Base-by-base conservation (phyloP, 2,888 invertebrate species). In the Bellardia bayeri region DNA sequence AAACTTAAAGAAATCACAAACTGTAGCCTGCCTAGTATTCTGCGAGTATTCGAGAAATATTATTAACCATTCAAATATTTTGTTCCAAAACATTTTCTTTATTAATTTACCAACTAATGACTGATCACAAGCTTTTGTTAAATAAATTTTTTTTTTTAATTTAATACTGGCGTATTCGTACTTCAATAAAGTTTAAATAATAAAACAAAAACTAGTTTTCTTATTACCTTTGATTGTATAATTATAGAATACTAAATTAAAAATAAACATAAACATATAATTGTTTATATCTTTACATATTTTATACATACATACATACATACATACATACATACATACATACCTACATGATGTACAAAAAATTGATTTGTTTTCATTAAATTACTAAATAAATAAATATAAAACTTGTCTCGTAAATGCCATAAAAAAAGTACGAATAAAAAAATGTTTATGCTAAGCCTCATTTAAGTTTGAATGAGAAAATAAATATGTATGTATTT, bases 401-500 rank as follows among this genome's bases (percentile, higher is more conserved):
- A 66, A 78, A 78, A 56, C 58, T 68, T 58, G 78, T 78, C 78
- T 78, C 45, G 56, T 78, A 78, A 78, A 78, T 58, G 68, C 23
- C 66, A 78, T 78, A 68, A 33, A 68, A 33, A 78, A 40, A 68
- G 23, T 54, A 56, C 58, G 8, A 61, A 33, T 14, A 61, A 61
- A 61, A 61, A 37, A 7, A 68, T 58, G 30, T 51, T 64, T 51
- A 30, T 16, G 63, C 40, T 66, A 16, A 51, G 56, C 64, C 54
- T 68, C 56, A 68, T 56, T 56, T 56, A 61, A 30, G 68, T 45
- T 68, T 40, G 54, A 76, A 75, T 75, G 30, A 75, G 51, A 33
- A 23, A 58, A 45, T 33, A 33, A 61, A 13, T 13, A 4, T 2
- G 23, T 7, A 23, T 54, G 13, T n/a, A 54, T 3, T 16, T 54